Conservation (phyloP, 2,113 vertebrate species). For the Recurvirostra avosetta region DNA sequence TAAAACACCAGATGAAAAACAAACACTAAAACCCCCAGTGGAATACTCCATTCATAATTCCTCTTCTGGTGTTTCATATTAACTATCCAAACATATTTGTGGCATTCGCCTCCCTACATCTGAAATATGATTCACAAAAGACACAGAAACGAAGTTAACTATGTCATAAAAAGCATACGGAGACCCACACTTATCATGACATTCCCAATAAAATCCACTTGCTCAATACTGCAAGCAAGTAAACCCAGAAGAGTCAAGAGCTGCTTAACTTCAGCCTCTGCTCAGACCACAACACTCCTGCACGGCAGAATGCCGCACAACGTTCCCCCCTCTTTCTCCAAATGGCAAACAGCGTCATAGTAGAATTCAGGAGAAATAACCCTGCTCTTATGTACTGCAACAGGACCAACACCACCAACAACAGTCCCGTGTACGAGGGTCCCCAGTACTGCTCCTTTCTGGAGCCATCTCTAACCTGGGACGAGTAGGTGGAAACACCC, state of each 20-base stretch:
- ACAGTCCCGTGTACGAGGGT: fast-evolving
- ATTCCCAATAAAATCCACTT: neutral
- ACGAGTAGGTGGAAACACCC: neutral
- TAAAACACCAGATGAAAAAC: neutral
- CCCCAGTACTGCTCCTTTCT: neutral
- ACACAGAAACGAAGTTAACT: neutral
- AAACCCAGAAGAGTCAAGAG: neutral
- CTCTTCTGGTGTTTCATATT: neutral
- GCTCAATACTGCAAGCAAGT: neutral
- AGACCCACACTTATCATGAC: neutral
- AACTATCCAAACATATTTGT: neutral
- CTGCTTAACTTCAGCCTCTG: neutral
- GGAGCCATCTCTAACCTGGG: neutral
- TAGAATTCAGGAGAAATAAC: neutral
- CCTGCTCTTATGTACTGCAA: fast-evolving
- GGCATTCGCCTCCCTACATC: neutral
- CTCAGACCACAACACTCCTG: neutral
- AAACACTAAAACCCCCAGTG: neutral
- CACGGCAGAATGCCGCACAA: neutral
- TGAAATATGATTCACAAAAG: neutral
- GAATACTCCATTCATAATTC: fast-evolving
- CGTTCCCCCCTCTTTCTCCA: fast-evolving
- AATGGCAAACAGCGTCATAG: fast-evolving
- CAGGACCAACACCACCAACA: neutral
- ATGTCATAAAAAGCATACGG: neutral